Conservation (phyloP, 2,888 invertebrate species). For the Dynastes grantii region DNA sequence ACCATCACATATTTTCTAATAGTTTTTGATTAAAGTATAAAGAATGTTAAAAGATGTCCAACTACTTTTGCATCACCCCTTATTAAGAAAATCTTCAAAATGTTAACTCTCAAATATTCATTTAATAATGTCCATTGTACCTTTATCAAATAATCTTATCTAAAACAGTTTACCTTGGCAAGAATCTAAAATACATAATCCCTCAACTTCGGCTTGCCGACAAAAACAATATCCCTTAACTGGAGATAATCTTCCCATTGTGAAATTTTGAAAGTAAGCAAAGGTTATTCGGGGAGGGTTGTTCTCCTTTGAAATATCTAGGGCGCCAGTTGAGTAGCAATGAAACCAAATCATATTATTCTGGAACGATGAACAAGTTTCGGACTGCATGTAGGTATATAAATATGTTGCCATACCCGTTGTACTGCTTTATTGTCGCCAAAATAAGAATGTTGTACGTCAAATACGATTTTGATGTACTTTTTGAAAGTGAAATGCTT, state of each 20-base stretch:
- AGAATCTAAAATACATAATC: background rate
- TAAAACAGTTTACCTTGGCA: background rate
- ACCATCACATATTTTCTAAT: too few species aligned
- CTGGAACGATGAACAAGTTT: slow-evolving; percentile 54
- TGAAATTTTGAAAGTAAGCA: background rate
- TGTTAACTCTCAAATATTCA: too few species aligned
- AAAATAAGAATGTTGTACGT: too few species aligned
- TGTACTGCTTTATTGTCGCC: background rate
- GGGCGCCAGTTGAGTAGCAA: slow-evolving; percentile 37
- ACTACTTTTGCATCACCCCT: too few species aligned
- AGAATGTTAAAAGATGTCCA: too few species aligned
- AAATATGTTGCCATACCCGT: background rate
- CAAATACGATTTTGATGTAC: too few species aligned
- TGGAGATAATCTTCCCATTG: slow-evolving; percentile 20
- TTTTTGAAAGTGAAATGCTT: too few species aligned
- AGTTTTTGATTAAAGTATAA: too few species aligned
- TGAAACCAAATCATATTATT: slow-evolving; percentile 56
- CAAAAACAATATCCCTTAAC: slow-evolving; percentile 17
- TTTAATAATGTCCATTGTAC: too few species aligned
- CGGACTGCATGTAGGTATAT: too few species aligned
- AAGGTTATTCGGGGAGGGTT: background rate
- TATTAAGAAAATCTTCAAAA: too few species aligned
- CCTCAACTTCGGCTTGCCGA: background rate
- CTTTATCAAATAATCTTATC: slow-evolving; percentile 26
- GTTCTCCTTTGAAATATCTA: slow-evolving; percentile 6